Percentiles rank a stretch among this genome's conserved stretches.
Evolutionary conservation across 2,888 invertebrate genomes (phyloP).

Genomic region (Monochamus alternatus): DNA sequence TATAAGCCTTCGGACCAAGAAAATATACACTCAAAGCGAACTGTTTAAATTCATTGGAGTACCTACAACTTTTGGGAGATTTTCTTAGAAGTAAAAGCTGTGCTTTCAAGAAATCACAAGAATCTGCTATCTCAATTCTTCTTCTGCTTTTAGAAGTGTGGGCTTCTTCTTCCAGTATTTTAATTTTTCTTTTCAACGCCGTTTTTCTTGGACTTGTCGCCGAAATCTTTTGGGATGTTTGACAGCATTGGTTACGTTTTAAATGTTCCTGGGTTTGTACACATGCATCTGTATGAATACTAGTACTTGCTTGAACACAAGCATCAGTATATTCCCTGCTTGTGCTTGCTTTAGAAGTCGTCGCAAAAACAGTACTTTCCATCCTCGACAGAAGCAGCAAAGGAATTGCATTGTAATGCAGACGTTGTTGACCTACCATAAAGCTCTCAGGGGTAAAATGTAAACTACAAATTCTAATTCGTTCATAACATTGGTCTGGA

Average conservation of each 20-base stretch:
- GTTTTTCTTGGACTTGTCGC: conserved; percentile 24
- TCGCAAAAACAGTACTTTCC: conserved; percentile 25
- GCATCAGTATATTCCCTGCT: conserved; percentile 23
- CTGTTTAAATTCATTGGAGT: conserved; percentile 5
- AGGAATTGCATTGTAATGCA: conserved; percentile 30
- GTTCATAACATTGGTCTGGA: conserved; percentile 37
- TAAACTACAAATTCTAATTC: conserved; percentile 40
- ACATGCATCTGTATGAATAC: conserved; percentile 23
- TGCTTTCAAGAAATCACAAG: not conserved
- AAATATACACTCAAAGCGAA: conserved; percentile 8
- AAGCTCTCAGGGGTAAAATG: conserved; percentile 37
- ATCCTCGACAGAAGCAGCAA: conserved; percentile 14
- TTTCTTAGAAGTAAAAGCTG: not conserved
- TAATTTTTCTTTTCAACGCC: conserved; percentile 19
- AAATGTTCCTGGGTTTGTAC: conserved; percentile 1
- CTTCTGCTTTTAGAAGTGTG: conserved; percentile 13
- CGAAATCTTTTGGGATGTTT: conserved; percentile 25
- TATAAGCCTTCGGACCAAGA: conserved; percentile 1
- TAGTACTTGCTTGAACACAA: conserved; percentile 16
- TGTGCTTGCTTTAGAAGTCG: conserved; percentile 4
- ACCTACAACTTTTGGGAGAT: not conserved
- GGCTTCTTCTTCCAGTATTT: conserved; percentile 22
- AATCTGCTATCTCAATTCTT: conserved; percentile 24
- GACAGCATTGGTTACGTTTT: conserved; percentile 25
- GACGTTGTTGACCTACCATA: conserved; percentile 21